Evolutionary conservation across 2,888 invertebrate genomes (phyloP).

Genomic region (Hyposoter didymator): DNA sequence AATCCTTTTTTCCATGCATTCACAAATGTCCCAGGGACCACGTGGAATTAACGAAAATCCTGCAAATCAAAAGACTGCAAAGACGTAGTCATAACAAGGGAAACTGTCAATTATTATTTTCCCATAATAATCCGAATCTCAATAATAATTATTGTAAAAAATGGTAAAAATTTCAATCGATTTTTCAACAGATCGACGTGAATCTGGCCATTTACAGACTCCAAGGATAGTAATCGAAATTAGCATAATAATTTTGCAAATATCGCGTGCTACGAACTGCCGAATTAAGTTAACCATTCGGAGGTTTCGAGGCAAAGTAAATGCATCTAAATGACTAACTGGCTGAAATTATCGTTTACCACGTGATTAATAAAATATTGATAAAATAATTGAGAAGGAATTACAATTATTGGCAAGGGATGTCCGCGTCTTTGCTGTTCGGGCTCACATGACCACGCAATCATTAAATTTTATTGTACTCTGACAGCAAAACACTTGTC

Average conservation of each 20-base stretch:
- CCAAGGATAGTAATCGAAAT: conserved; percentile 19
- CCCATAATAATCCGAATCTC: neutral
- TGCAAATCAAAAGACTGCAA: neutral
- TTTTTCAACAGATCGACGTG: neutral
- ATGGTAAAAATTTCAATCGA: neutral
- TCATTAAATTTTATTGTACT: conserved; percentile 11
- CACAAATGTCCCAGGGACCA: neutral
- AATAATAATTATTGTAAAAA: neutral
- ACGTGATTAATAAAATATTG: conserved; percentile 34
- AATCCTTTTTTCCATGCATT: neutral
- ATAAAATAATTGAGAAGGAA: neutral
- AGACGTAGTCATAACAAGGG: neutral
- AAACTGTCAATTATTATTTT: neutral
- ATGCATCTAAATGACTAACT: conserved; percentile 16
- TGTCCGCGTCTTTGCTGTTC: conserved; percentile 20
- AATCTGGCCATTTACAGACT: neutral
- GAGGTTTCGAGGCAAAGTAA: conserved; percentile 27
- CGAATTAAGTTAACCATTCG: conserved; percentile 35
- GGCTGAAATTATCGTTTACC: conserved; percentile 23
- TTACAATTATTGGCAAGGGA: conserved; percentile 4
- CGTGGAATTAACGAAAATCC: no score
- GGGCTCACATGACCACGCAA: conserved; percentile 4
- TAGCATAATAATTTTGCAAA: conserved; percentile 43
- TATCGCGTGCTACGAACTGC: conserved; percentile 25
- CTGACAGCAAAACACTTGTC: conserved; percentile 54